phyloP scores from a whole-genome alignment of 2,888 invertebrate species.

The Macrosiphum euphorbiae region DNA sequence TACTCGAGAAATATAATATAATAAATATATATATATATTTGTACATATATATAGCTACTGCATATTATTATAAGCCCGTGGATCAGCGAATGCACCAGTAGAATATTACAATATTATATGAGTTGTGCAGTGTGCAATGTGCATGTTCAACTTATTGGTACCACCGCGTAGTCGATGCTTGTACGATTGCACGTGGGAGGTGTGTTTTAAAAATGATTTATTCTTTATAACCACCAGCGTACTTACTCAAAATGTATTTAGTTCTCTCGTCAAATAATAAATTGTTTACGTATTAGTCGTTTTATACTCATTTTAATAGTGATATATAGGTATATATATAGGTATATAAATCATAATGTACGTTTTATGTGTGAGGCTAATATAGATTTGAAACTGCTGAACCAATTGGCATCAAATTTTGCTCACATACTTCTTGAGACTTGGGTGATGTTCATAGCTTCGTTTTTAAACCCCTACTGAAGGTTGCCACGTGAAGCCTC shows the following conservation, averaged over 20 bases:
- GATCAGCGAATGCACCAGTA: neutral
- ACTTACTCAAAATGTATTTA: neutral
- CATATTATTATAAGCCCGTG: neutral
- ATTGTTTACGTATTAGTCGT: neutral
- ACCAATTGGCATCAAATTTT: too few species aligned
- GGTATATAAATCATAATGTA: too few species aligned
- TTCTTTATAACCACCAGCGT: neutral
- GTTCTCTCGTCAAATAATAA: neutral
- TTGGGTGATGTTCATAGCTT: too few species aligned
- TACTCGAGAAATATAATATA: neutral
- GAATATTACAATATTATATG: neutral
- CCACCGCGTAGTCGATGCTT: neutral
- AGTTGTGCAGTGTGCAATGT: neutral
- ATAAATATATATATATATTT: neutral
- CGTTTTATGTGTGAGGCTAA: too few species aligned
- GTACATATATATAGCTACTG: neutral
- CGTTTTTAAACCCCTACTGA: too few species aligned
- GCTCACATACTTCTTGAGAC: too few species aligned
- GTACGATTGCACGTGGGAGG: neutral
- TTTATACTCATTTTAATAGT: neutral
- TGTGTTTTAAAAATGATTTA: slow-evolving; percentile 7
- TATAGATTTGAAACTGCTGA: too few species aligned
- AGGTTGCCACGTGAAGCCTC: too few species aligned
- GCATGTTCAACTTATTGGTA: neutral
- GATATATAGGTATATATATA: too few species aligned